Percentiles rank a stretch among this genome's conserved stretches.
These are phyloP conservation scores for Liodrosophila aerea DNA, from an alignment of 2,888 invertebrate species.

Conservation along the genomic window DNA sequence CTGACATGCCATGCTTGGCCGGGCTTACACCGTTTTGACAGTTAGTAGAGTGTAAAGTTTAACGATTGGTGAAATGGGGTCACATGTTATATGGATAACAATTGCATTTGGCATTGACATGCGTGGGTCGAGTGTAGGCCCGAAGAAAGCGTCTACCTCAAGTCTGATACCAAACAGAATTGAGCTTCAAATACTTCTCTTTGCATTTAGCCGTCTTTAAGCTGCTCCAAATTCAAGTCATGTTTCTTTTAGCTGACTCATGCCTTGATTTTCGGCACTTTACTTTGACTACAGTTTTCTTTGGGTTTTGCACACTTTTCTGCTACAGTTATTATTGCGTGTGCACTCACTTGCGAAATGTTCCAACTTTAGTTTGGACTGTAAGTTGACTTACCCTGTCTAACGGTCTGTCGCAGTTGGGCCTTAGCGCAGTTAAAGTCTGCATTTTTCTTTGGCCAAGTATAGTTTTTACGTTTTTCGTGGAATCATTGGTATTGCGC, in stretches of 20 bases:
- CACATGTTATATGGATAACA: slow-evolving; percentile 36
- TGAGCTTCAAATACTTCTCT: slow-evolving; percentile 2
- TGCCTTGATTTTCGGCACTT: not conserved
- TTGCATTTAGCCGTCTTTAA: slow-evolving; percentile 7
- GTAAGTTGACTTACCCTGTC: slow-evolving; percentile 27
- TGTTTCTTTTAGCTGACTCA: slow-evolving; percentile 35
- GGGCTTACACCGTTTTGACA: slow-evolving; percentile 36
- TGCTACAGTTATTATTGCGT: slow-evolving; percentile 68
- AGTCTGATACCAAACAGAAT: not conserved
- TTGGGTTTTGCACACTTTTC: slow-evolving; percentile 42
- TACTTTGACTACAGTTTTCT: slow-evolving; percentile 2
- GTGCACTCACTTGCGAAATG: slow-evolving; percentile 58
- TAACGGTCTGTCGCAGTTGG: slow-evolving; percentile 52
- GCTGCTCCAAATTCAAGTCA: slow-evolving; percentile 34
- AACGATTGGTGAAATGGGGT: slow-evolving; percentile 72
- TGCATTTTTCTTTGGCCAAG: slow-evolving; percentile 1
- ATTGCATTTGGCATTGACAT: slow-evolving; percentile 5
- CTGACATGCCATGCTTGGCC: slow-evolving; percentile 56
- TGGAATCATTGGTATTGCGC: slow-evolving; percentile 1
- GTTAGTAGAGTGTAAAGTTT: slow-evolving; percentile 78
- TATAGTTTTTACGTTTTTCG: slow-evolving; percentile 23
- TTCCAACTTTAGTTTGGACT: slow-evolving; percentile 23
- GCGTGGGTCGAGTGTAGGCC: slow-evolving; percentile 24
- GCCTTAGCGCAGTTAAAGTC: slow-evolving; percentile 53
- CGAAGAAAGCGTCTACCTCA: not conserved